A percentile compares a stretch with the other conserved stretches of the same genome.
phyloP scores from a whole-genome alignment of 2,797 vertebrate species.

The Tapirus indicus region DNA sequence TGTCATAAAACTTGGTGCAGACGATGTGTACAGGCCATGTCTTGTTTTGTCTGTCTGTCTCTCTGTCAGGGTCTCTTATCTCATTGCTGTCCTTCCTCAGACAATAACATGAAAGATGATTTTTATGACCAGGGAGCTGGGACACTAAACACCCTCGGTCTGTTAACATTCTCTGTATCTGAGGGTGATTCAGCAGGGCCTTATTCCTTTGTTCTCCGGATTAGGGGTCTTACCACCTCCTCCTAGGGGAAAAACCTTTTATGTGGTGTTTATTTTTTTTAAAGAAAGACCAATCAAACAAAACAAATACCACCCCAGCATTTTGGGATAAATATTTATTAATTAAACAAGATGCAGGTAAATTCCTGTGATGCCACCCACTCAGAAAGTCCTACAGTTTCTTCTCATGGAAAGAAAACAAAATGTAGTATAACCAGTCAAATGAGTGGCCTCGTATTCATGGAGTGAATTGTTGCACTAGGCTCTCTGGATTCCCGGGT shows the following conservation, averaged over 20 bases:
- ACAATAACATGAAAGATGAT: not conserved
- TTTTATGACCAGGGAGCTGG: not conserved
- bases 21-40: not conserved
- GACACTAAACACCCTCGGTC: not conserved
- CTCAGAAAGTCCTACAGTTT: not conserved
- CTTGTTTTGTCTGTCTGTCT: constrained; percentile 49
- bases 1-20: not conserved
- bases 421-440: rapidly evolving
- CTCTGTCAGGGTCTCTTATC: constrained; percentile 2
- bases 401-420: not conserved
- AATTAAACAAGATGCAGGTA: not conserved
- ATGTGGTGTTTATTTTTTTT: not conserved
- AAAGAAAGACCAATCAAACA: not conserved
- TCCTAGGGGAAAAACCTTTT: not conserved
- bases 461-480: rapidly evolving
- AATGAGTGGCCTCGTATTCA: rapidly evolving
- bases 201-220: not conserved
- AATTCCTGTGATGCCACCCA: not conserved
- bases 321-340: not conserved
- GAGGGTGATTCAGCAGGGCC: not conserved
- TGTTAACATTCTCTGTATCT: not conserved
- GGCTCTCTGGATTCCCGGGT: not conserved
- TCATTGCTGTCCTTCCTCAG: constrained; percentile 9
- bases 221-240: not conserved
- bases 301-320: not conserved